Evolutionary conservation across 2,797 vertebrate species (phyloP).

Genomic region (Siniperca undulata): DNA sequence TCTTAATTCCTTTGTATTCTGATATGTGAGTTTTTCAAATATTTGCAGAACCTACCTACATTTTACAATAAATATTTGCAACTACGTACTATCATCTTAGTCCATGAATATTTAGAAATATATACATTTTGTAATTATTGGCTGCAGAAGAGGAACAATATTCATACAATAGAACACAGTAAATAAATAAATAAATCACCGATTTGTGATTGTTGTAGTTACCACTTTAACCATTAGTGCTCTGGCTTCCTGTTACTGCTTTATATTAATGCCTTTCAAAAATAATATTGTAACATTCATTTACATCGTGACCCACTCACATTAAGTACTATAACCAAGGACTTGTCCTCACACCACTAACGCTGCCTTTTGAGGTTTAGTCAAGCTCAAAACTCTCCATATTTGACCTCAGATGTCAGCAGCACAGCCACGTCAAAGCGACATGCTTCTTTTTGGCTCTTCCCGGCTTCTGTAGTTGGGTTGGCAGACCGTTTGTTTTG

Average conservation of each 20-base stretch:
- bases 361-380: neutral
- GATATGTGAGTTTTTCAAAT: neutral
- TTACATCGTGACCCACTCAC: neutral
- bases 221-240: neutral
- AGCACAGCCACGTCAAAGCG: conserved; percentile 41
- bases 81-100: neutral
- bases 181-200: neutral
- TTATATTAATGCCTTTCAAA: neutral
- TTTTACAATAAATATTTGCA: conserved; percentile 60
- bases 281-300: neutral
- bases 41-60: neutral
- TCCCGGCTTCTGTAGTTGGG: conserved; percentile 62
- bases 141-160: neutral
- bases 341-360: too few species aligned
- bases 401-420: conserved; percentile 15
- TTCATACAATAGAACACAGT: neutral
- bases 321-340: neutral
- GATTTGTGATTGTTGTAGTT: neutral
- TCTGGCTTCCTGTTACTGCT: neutral
- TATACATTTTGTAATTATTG: neutral
- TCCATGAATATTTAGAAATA: neutral
- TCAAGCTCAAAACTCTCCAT: neutral
- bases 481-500: conserved; percentile 70
- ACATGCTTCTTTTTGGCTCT: conserved; percentile 43
- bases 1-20: conserved; percentile 16